Evolutionary conservation across 2,113 vertebrate genomes (phyloP).

Genomic region (Aplodontia rufa): DNA sequence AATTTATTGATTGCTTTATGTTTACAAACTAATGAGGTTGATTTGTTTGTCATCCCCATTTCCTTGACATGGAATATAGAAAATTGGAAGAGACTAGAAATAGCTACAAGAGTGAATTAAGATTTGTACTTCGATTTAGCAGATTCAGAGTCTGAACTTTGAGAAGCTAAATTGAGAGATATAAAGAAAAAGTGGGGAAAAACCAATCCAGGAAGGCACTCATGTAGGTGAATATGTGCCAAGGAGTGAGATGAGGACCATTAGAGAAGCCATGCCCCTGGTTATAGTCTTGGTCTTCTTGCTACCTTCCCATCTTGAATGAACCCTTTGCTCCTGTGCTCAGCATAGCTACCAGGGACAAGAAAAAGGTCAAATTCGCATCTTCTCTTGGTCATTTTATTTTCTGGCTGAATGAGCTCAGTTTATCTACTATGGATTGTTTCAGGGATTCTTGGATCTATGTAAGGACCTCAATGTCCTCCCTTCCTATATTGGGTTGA

Average conservation of each 20-base stretch:
- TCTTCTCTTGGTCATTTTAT: not conserved
- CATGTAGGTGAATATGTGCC: not conserved
- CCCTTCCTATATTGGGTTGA: not conserved
- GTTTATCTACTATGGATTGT: not conserved
- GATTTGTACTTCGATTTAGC: not conserved
- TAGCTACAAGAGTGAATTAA: not conserved
- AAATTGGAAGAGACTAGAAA: not conserved
- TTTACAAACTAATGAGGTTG: not conserved
- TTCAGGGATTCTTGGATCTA: not conserved
- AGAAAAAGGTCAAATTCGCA: not conserved
- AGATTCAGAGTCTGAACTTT: not conserved
- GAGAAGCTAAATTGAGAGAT: not conserved
- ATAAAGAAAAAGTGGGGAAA: not conserved
- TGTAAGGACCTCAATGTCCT: not conserved
- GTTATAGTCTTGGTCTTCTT: not conserved
- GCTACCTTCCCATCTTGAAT: not conserved
- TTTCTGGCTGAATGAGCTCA: not conserved
- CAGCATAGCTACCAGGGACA: not conserved
- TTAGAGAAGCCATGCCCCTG: not conserved
- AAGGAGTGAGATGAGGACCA: not conserved
- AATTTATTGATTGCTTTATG: not conserved
- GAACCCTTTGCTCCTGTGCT: not conserved
- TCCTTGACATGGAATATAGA: not conserved
- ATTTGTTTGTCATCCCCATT: not conserved
- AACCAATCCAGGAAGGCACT: too few species aligned